Percentiles rank a stretch among this genome's conserved stretches.
phyloP scores from a whole-genome alignment of 2,888 invertebrate species.

The Drosophila mettleri region DNA sequence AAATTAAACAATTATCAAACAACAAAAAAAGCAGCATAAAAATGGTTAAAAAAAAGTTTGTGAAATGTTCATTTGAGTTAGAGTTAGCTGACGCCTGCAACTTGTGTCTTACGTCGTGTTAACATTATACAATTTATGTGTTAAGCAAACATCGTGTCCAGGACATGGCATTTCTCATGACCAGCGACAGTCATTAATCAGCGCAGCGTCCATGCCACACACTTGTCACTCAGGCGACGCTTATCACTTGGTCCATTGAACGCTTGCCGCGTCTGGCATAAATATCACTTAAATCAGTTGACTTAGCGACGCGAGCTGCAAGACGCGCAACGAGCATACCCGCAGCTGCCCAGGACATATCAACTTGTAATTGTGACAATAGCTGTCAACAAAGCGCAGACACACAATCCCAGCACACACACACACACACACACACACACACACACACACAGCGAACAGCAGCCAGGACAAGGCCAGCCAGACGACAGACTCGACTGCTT shows the following conservation, averaged over 20 bases:
- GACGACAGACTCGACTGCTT: conserved; percentile 62
- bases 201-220: conserved; percentile 64
- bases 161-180: conserved; percentile 40
- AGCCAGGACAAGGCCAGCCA: conserved; percentile 45
- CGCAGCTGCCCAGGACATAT: conserved; percentile 73
- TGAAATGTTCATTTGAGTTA: conserved; percentile 7
- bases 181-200: conserved; percentile 78
- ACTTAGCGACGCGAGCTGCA: conserved; percentile 67
- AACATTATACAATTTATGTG: conserved; percentile 82
- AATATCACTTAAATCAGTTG: conserved; percentile 83
- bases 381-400: conserved; percentile 80
- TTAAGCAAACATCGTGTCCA: conserved; percentile 25
- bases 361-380: conserved; percentile 83
- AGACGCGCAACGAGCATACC: conserved; percentile 18
- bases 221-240: conserved; percentile 78
- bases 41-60: conserved; percentile 16
- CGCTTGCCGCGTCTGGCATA: conserved; percentile 76
- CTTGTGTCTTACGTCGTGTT: conserved; percentile 77
- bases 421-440: conserved; percentile 8
- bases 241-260: conserved; percentile 78
- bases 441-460: conserved; percentile 11
- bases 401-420: conserved; percentile 30
- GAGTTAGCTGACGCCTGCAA: conserved; percentile 41
- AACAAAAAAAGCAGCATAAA: background rate
- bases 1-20: conserved; percentile 53